Conservation (phyloP, 2,113 vertebrate species). For the Microcebus tavaratra region DNA sequence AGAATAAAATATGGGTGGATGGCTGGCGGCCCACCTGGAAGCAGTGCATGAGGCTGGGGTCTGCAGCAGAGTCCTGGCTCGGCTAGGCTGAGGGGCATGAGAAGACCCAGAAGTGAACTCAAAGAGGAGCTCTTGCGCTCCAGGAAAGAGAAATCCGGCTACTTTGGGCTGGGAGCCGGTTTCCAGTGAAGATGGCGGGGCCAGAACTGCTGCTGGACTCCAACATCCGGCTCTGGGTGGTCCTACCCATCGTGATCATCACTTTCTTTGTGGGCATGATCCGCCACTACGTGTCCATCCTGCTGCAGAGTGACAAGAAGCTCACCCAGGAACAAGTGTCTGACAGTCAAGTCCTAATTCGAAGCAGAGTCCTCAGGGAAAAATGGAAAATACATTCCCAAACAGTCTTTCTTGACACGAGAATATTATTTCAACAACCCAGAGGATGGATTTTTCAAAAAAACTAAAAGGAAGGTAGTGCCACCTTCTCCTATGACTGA, state of each 20-base stretch:
- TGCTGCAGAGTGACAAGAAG: slow-evolving; percentile 97
- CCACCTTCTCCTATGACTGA: slow-evolving; percentile 74
- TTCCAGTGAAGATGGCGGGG: slow-evolving; percentile 88
- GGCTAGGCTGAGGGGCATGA: neutral
- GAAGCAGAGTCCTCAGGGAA: too few relatives aligned
- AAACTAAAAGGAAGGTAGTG: too few relatives aligned
- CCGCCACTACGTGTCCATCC: slow-evolving; percentile 97
- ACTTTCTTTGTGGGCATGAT: slow-evolving; percentile 99
- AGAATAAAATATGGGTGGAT: neutral
- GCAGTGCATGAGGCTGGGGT: rapidly evolving
- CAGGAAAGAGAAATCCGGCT: neutral
- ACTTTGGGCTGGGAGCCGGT: neutral
- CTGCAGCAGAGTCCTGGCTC: rapidly evolving
- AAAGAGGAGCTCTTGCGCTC: rapidly evolving
- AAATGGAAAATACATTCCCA: too few relatives aligned
- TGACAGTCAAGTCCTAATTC: slow-evolving; percentile 85
- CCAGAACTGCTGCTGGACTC: slow-evolving; percentile 96
- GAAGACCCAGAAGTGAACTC: neutral
- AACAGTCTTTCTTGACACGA: too few relatives aligned
- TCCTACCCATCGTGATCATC: slow-evolving; percentile 97
- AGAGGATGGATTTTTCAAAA: too few relatives aligned
- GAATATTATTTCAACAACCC: too few relatives aligned
- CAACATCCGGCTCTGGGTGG: slow-evolving; percentile 98
- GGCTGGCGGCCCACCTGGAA: neutral
- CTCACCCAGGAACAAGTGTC: slow-evolving; percentile 98